Conservation (phyloP, 1,140 invertebrate genomes). For the Lerema accius region DNA sequence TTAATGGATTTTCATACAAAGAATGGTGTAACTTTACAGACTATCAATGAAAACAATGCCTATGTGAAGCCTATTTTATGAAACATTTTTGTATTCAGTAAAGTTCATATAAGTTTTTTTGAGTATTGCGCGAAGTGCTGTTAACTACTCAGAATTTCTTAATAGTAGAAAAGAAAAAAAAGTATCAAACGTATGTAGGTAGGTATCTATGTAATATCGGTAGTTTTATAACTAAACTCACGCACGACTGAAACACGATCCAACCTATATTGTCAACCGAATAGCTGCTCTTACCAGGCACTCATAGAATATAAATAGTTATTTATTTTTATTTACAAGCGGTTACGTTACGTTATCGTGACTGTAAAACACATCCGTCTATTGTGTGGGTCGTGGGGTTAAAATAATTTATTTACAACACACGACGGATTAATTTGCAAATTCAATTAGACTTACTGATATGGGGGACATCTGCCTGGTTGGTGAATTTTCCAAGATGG, state of each 20-base stretch:
- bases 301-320: conserved; percentile 37
- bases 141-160: too few species aligned
- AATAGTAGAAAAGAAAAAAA: too few species aligned
- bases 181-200: too few species aligned
- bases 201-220: too few species aligned
- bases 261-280: conserved; percentile 14
- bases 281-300: conserved; percentile 6
- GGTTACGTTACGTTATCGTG: conserved; percentile 40
- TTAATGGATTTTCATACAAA: too few species aligned
- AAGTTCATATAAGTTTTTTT: too few species aligned
- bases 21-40: too few species aligned
- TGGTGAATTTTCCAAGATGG: not conserved
- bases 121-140: too few species aligned
- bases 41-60: too few species aligned
- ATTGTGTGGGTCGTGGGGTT: conserved; percentile 24
- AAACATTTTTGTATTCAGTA: too few species aligned
- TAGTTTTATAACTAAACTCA: not conserved
- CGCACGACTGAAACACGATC: not conserved
- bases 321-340: conserved; percentile 26
- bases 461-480: conserved; percentile 5
- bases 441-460: conserved; percentile 13
- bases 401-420: conserved; percentile 24
- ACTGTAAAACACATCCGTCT: conserved; percentile 28
- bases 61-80: too few species aligned
- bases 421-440: conserved; percentile 20